Evolutionary conservation across 2,113 vertebrate genomes (phyloP).

Genomic region (Anguilla rostrata): DNA sequence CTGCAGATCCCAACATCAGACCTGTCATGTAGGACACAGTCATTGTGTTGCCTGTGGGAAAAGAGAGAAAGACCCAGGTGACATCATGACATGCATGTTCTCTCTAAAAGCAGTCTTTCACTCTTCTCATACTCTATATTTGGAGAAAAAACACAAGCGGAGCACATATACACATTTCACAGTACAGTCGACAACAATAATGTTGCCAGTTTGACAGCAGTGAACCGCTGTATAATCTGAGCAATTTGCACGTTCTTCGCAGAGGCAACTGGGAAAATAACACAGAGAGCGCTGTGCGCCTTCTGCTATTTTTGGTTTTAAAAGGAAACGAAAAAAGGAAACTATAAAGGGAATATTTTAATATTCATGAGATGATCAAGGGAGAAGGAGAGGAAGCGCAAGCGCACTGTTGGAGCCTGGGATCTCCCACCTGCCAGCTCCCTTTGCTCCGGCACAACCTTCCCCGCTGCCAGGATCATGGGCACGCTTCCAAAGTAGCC

Average conservation of each 20-base stretch:
- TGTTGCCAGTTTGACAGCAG: not conserved
- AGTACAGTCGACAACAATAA: not conserved
- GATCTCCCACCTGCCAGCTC: constrained; percentile 84
- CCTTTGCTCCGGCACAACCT: constrained; percentile 87
- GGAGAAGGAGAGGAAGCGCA: not conserved
- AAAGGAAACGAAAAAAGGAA: not conserved
- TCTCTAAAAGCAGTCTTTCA: not conserved
- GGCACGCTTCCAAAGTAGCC: constrained; percentile 95
- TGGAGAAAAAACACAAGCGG: not conserved
- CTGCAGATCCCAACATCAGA: constrained; percentile 86
- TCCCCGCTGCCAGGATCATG: constrained; percentile 93
- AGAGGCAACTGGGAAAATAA: not conserved
- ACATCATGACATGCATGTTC: not conserved
- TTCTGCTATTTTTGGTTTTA: not conserved
- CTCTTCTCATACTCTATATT: not conserved
- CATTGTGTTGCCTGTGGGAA: constrained; percentile 89
- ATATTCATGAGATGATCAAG: not conserved
- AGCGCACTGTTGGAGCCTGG: not conserved
- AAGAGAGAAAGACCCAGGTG: not conserved
- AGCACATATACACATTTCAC: not conserved
- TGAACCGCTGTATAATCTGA: not conserved
- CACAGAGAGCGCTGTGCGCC: not conserved
- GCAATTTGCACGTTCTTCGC: not conserved
- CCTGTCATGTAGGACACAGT: constrained; percentile 96
- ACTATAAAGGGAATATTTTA: not conserved